Evolutionary conservation across 1,140 invertebrate species (phyloP), one percentile per base, ranked within the genome.

Genomic region (Drosophila micromelanica): DNA sequence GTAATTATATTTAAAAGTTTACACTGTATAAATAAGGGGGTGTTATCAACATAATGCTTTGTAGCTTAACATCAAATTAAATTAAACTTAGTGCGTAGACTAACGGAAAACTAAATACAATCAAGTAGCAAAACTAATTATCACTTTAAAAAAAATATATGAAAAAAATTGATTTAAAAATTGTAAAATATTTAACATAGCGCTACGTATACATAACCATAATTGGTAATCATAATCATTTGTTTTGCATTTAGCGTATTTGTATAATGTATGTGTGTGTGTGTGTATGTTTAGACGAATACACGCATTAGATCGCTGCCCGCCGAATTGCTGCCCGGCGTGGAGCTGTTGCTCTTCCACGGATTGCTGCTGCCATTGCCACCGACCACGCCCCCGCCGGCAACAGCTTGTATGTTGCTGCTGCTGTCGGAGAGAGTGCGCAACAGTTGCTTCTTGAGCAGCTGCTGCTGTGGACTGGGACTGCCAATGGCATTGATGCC

Each of bases 221-320:
- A 62, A 51, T 32, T 27, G 23, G 11, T 55, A 49, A 67, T 52
- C 38, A 38, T 43, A 65, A 65, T 56, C 37, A 55, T 55, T 64
- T 62, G 27, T 35, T 15, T 30, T 49, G 48, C 48, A 32, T 32
- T 35, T 27, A 27, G 27, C 27, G 27, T 32, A 46, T 75, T 63
- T 74, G 46, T 76, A 61, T 54, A 37, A 30, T 55, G 9, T 35
- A 40, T 45, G n/a, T 74, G 12, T 64, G 17, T 17, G 17, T 17
- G 17, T 17, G 40, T 51, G 35, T 46, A 30, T 37, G 42, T 61
- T 90, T 70, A 90, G 61, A 90, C 86, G 55, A 90, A 86, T 49
- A 90, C 86, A 46, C 86, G 86, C 86, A 90, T 90, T 48, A 90
- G 55, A 80, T 90, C 86, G 74, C 72, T 74, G 64, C 78, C 67